phyloP scores from a whole-genome alignment of 2,888 invertebrate genomes.

The Proisotoma minuta region DNA sequence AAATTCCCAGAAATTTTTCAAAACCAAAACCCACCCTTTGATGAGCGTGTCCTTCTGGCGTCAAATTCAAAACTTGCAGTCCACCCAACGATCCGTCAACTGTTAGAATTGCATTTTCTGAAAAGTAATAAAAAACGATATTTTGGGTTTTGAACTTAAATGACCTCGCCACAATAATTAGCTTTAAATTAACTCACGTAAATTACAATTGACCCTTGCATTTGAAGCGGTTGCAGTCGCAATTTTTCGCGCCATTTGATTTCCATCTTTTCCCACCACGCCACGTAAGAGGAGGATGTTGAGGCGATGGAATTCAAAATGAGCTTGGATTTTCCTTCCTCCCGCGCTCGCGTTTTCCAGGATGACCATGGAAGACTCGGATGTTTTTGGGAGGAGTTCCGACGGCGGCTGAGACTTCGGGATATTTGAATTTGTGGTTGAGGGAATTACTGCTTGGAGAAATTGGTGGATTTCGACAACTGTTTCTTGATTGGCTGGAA shows the following conservation, averaged over 20 bases:
- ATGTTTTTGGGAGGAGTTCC: background rate
- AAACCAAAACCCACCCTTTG: conserved; percentile 57
- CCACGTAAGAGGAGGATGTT: conserved; percentile 81
- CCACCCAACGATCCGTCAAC: conserved; percentile 87
- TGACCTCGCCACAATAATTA: background rate
- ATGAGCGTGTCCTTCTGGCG: conserved; percentile 75
- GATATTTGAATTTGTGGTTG: background rate
- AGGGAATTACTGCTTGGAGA: conserved; percentile 34
- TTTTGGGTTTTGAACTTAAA: background rate
- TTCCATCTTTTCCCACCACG: conserved; percentile 64
- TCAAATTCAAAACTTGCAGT: conserved; percentile 78
- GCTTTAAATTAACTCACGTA: conserved; percentile 56
- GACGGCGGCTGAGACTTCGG: background rate
- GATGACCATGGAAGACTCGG: background rate
- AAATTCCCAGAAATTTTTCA: background rate
- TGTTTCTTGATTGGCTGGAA: conserved; percentile 85
- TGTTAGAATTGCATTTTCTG: background rate
- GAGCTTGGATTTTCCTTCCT: conserved; percentile 64
- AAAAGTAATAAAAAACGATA: background rate
- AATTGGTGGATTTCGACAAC: conserved; percentile 74
- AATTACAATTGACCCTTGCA: conserved; percentile 54
- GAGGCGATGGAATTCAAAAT: conserved; percentile 87
- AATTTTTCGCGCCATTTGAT: conserved; percentile 74
- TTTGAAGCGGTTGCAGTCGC: conserved; percentile 90
- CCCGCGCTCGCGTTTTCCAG: background rate